Base-by-base conservation (phyloP, 2,113 vertebrate species). In the Otolemur garnettii region DNA sequence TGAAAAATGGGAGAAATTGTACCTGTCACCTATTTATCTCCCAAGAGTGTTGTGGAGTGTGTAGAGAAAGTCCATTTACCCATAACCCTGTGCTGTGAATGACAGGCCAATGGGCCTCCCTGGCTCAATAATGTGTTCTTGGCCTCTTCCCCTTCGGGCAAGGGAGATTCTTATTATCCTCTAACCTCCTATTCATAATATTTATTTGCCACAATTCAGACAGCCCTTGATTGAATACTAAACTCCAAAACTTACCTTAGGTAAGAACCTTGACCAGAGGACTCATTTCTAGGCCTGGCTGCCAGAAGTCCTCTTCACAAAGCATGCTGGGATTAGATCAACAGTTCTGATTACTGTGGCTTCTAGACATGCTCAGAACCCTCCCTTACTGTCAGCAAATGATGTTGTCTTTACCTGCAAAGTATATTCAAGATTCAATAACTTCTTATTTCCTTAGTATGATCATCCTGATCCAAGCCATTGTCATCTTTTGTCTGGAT, bases 161-260 rank as follows among this genome's bases (percentile, higher is more conserved):
- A 80, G 81, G 88, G 86, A 94, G 9, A 66, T 4, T 62, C 89
- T 95, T 80, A 87, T 80, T 94, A 50, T 80, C 42, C 81, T 60
- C 91, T 72, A 71, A 75, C 4, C 66, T 90, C 85, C 53, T 87
- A 87, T 78, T 71, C 64, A 64, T 75, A 90, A 78, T 94, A 94
- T 96, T 96, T 92, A 95, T 93, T 91, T 93, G 50, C 59, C 33
- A 55, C 18, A 59, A 45, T 94, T 92, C 71, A 84, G 81, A 81
- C 35, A 94, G 85, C 22, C n/a, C n/a, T 93, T 95, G 95, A 90
- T 19, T 87, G 66, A 96, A 87, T 91, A 66, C 13, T 22, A 35
- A 94, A 81, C 21, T 78, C 45, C 55, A 75, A 93, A 80, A 74
- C 33, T 74, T 90, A 17, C 33, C 71, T 78, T 64, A 92, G 74